phyloP scores from a whole-genome alignment of 2,797 vertebrate species.

The Tragelaphus oryx region DNA sequence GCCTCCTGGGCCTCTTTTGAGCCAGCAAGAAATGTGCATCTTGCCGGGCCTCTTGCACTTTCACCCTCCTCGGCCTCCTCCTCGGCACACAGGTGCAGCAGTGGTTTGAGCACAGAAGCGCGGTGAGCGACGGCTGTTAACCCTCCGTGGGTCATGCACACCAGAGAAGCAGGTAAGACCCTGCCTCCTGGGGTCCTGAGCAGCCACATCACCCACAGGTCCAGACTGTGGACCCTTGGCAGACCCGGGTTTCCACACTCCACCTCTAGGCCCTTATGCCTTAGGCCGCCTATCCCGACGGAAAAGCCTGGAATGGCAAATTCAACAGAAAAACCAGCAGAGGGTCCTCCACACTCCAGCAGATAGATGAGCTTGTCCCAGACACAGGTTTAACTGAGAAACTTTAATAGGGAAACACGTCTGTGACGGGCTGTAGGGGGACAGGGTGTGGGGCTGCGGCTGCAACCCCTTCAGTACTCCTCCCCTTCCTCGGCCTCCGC shows the following conservation, averaged over 20 bases:
- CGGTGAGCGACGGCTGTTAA: fast-evolving
- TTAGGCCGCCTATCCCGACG: background rate
- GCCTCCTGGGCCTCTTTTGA: background rate
- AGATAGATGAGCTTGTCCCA: background rate
- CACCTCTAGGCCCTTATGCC: background rate
- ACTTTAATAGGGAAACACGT: background rate
- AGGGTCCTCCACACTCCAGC: no score
- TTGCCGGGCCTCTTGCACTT: no score
- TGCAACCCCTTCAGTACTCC: constrained; percentile 65
- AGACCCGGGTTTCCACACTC: background rate
- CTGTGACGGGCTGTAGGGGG: fast-evolving
- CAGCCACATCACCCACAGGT: background rate
- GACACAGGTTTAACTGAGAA: background rate
- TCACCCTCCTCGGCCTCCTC: background rate
- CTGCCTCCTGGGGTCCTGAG: background rate
- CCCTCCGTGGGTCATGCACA: fast-evolving
- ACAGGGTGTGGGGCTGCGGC: fast-evolving
- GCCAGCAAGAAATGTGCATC: background rate
- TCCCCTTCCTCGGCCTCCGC: constrained; percentile 81
- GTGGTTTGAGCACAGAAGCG: background rate
- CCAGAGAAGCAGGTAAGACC: background rate
- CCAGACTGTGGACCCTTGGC: background rate
- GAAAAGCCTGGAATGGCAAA: background rate
- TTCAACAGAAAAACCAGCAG: background rate
- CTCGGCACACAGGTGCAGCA: background rate